Conservation (phyloP, 2,797 vertebrate species). For the Phrynocephalus forsythii region DNA sequence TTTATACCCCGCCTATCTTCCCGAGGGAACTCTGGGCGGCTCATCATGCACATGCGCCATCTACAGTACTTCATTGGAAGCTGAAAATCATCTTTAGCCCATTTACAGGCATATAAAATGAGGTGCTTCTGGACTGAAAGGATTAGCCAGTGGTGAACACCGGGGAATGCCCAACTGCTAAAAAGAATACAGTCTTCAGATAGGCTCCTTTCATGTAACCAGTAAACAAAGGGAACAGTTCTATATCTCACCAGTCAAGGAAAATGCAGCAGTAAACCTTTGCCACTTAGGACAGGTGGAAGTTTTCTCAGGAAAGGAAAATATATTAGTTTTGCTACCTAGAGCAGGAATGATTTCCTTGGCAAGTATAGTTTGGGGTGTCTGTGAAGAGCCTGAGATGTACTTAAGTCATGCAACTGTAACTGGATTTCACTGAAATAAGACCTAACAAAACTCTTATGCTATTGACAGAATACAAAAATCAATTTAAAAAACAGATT, state of each 20-base stretch:
- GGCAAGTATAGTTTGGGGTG: constrained; percentile 21
- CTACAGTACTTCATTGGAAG: too few species aligned
- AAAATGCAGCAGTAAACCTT: neutral
- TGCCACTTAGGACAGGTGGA: neutral
- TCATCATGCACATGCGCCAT: too few species aligned
- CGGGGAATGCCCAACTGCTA: too few species aligned
- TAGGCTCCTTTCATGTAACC: too few species aligned
- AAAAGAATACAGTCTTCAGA: too few species aligned
- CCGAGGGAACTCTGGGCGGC: too few species aligned
- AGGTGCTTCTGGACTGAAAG: neutral
- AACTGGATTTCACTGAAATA: neutral
- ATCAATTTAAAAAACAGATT: neutral
- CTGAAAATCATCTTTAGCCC: neutral
- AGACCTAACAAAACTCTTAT: neutral
- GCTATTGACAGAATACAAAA: neutral
- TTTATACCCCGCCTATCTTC: too few species aligned
- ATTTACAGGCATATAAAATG: neutral
- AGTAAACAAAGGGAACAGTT: too few species aligned
- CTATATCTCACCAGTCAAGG: neutral
- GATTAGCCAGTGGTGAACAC: too few species aligned
- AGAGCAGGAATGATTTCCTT: constrained; percentile 2
- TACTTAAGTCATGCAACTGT: neutral
- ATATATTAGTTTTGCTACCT: neutral
- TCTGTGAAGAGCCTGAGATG: neutral
- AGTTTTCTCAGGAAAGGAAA: neutral